Evolutionary conservation across 2,113 vertebrate genomes (phyloP), one percentile per base, ranked within the genome.

Genomic region (Riparia riparia): DNA sequence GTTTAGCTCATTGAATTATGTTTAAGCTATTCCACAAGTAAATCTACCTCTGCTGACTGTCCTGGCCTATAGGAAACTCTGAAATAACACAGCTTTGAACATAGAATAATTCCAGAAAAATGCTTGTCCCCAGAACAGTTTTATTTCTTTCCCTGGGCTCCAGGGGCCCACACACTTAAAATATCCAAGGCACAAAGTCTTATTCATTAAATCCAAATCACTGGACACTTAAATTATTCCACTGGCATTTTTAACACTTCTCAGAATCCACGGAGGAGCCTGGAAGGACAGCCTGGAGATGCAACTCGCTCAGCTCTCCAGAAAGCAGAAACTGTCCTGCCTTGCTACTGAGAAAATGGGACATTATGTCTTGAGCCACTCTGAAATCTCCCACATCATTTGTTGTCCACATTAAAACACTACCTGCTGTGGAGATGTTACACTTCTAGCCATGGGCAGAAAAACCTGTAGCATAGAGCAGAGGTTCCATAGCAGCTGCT

Each of bases 321-420:
- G 60, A 95, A 32, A 92, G 22, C 49, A 92, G 89, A 91, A 88
- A 54, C 71, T 72, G 58, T 77, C 60, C 64, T 89, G 63, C 68
- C 45, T 92, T 68, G 58, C 89, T 95, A 77, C 66, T 74, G 42
- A 77, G 71, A 94, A 90, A 94, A 90, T 14, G n/a, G 44, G 71
- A 58, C 63, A 83, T 50, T 24, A 45, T 56, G 7, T 88, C 90
- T 87, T 83, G 39, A 90, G 53, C 42, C 60, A 86, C 12, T 42
- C 76, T 51, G 47, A 88, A 77, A 39, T 81, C 37, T 91, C 70
- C 70, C 50, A 87, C 32, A 79, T 63, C 24, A 73, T 50, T 87
- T 68, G 80, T 19, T 91, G 41, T 29, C 78, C 70, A n/a, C 58
- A 89, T 34, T 80, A 80, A 95, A 93, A 90, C 79, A 83, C 28